Percentiles rank a stretch among this genome's conserved stretches.
These are phyloP conservation scores for Tuta absoluta DNA, from an alignment of 2,888 invertebrate genomes.

Conservation along the genomic window DNA sequence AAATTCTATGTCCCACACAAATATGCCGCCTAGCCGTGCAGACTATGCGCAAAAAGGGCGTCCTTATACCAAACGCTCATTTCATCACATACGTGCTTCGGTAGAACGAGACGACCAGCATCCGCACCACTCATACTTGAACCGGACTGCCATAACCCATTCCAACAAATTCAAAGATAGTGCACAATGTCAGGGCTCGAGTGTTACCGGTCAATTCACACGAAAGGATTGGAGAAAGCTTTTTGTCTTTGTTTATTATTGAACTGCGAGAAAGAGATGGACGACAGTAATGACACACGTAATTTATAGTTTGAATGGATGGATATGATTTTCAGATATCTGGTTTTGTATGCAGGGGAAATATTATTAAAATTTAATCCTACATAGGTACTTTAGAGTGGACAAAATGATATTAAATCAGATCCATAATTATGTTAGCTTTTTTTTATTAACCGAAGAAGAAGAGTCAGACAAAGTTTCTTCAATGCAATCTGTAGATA, in stretches of 20 bases:
- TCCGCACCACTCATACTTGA: conserved; percentile 31
- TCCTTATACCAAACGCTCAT: conserved; percentile 68
- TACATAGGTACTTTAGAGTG: conserved; percentile 1
- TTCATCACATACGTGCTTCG: conserved; percentile 75
- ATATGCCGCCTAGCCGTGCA: conserved; percentile 79
- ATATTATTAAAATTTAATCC: conserved; percentile 10
- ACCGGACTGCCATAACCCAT: conserved; percentile 17
- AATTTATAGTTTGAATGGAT: conserved; percentile 27
- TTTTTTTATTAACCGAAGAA: not conserved
- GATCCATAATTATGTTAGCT: not conserved
- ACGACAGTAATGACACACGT: conserved; percentile 46
- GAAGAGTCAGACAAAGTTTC: no score
- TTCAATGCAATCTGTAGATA: no score
- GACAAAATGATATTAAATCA: not conserved
- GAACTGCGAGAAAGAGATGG: conserved; percentile 54
- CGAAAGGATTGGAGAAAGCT: conserved; percentile 50
- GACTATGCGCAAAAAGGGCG: conserved; percentile 79
- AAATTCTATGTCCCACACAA: conserved; percentile 54
- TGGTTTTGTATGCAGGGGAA: conserved; percentile 17
- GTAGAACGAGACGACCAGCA: conserved; percentile 49
- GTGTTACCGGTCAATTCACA: conserved; percentile 40
- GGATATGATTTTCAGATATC: conserved; percentile 26
- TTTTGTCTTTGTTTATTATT: conserved; percentile 67
- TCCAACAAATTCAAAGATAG: not conserved
- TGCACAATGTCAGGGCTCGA: conserved; percentile 37